A percentile compares a stretch with the other conserved stretches of the same genome.
These are phyloP conservation scores for Eumeta japonica DNA, from an alignment of 1,140 invertebrate species.

Conservation along the genomic window DNA sequence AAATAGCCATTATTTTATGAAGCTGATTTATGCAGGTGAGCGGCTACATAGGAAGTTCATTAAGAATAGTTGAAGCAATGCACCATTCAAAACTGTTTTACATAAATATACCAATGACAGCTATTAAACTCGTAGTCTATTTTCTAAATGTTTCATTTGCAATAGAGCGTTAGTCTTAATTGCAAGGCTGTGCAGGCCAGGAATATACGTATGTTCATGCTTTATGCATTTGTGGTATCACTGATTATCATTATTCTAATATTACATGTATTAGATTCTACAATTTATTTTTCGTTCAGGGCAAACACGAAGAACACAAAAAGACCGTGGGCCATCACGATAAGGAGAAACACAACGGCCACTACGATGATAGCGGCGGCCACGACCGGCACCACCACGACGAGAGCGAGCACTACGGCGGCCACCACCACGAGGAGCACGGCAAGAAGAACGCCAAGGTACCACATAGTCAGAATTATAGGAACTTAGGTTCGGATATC, in stretches of 20 bases:
- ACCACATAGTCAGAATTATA: slow-evolving; percentile 4
- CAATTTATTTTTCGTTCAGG: slow-evolving; percentile 21
- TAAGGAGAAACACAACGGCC: slow-evolving; percentile 60
- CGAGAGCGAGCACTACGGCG: slow-evolving; percentile 61
- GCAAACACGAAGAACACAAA: slow-evolving; percentile 60
- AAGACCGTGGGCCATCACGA: slow-evolving; percentile 68
- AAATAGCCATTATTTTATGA: too few species aligned
- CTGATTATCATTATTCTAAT: background rate
- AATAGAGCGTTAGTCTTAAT: too few species aligned
- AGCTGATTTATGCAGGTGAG: too few species aligned
- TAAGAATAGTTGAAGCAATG: too few species aligned
- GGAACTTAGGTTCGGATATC: background rate
- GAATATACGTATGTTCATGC: background rate
- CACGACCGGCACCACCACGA: slow-evolving; percentile 66
- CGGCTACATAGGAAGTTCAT: too few species aligned
- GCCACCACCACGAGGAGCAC: slow-evolving; percentile 60
- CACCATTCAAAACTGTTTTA: too few species aligned
- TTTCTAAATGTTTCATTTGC: too few species aligned
- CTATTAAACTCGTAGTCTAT: too few species aligned
- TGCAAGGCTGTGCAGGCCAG: too few species aligned
- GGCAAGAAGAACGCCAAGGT: slow-evolving; percentile 54
- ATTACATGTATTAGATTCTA: background rate
- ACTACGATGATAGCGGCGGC: slow-evolving; percentile 61
- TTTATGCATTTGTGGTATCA: background rate
- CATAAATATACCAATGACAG: too few species aligned